Evolutionary conservation across 2,888 invertebrate species (phyloP).

Genomic region (Drosophila multiciliata): DNA sequence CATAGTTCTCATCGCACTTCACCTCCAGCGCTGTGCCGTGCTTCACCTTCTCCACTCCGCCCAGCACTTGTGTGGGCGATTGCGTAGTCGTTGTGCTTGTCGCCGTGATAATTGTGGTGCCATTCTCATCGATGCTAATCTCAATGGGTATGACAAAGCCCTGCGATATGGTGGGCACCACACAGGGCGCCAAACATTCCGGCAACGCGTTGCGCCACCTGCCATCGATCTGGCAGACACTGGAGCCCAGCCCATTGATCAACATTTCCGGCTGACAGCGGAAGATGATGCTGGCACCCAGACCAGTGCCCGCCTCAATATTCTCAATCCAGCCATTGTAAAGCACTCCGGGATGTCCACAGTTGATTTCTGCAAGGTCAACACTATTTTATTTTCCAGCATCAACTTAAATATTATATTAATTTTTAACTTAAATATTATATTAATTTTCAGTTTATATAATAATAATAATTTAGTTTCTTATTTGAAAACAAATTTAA

Average conservation of each 20-base stretch:
- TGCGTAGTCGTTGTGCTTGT: conserved; percentile 84
- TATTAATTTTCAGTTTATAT: not conserved
- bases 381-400: not conserved
- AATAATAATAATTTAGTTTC: too few species aligned
- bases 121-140: conserved; percentile 82
- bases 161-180: conserved; percentile 94
- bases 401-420: too few species aligned
- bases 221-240: conserved; percentile 97
- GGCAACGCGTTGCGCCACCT: conserved; percentile 97
- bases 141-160: conserved; percentile 89
- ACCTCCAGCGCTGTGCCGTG: conserved; percentile 91
- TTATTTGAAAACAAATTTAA: not conserved
- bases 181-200: conserved; percentile 96
- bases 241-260: conserved; percentile 94
- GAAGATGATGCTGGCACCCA: conserved; percentile 96
- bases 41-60: conserved; percentile 86
- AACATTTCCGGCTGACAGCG: conserved; percentile 97
- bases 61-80: conserved; percentile 62
- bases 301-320: conserved; percentile 94
- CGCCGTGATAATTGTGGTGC: conserved; percentile 77
- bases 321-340: conserved; percentile 98
- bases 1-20: conserved; percentile 93
- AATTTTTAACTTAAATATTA: not conserved
- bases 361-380: conserved; percentile 94
- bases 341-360: conserved; percentile 96